A percentile compares a stretch with the other conserved stretches of the same genome.
These are phyloP conservation scores for Galaxias olidus DNA, from an alignment of 2,797 vertebrate species.

Conservation along the genomic window DNA sequence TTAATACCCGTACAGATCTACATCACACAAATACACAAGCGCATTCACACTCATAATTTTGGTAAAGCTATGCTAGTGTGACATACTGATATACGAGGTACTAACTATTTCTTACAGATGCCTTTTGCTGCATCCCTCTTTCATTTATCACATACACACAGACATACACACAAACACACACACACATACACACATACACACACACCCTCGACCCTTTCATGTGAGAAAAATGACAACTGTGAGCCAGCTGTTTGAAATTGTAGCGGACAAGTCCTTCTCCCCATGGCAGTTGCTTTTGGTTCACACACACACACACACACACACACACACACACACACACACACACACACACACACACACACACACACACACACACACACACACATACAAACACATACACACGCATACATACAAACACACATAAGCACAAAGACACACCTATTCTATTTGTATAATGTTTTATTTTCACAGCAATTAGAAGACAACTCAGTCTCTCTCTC, in stretches of 20 bases:
- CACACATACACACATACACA: slow-evolving; percentile 16
- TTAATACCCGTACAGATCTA: slow-evolving; percentile 4
- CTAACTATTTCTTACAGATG: slow-evolving; percentile 65
- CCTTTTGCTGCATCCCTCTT: slow-evolving; percentile 68
- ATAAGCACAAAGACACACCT: slow-evolving; percentile 18
- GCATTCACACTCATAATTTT: slow-evolving; percentile 38
- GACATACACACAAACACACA: slow-evolving; percentile 6
- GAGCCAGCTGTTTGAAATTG: slow-evolving; percentile 69
- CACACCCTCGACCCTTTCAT: slow-evolving; percentile 60
- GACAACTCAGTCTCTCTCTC: slow-evolving; percentile 9
- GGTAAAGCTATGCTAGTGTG: slow-evolving; percentile 53
- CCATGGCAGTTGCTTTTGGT: slow-evolving; percentile 47
- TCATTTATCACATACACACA: slow-evolving; percentile 50
- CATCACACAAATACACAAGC: slow-evolving; percentile 8
- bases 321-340: slow-evolving; percentile 30
- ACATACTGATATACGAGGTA: slow-evolving; percentile 67
- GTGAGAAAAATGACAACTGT: slow-evolving; percentile 70
- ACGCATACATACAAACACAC: slow-evolving; percentile 37
- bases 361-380: slow-evolving; percentile 30
- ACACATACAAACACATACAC: slow-evolving; percentile 32
- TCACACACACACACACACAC: slow-evolving; percentile 27
- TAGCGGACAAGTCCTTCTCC: slow-evolving; percentile 53
- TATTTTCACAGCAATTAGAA: not conserved
- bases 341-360: slow-evolving; percentile 29
- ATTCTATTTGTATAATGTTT: too few species aligned